These are phyloP conservation scores for Ictidomys tridecemlineatus DNA, from an alignment of 2,113 vertebrate genomes.

Conservation along the genomic window DNA sequence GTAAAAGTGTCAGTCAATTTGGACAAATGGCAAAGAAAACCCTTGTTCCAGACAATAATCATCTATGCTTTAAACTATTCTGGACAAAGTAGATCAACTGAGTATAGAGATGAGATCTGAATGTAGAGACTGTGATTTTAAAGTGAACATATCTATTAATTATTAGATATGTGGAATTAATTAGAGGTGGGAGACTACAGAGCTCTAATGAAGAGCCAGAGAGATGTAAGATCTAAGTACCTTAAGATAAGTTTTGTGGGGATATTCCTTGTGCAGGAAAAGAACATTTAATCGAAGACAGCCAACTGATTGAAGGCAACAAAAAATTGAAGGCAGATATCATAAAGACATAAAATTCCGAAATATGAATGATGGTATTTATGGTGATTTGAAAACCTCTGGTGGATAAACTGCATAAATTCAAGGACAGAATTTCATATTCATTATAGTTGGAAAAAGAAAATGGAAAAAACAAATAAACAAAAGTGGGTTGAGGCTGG, in stretches of 20 bases:
- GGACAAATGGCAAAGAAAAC: not conserved
- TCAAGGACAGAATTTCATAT: not conserved
- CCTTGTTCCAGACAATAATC: not conserved
- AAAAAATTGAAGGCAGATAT: not conserved
- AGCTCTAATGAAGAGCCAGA: not conserved
- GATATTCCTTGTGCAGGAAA: not conserved
- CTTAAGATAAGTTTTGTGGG: not conserved
- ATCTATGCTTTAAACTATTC: not conserved
- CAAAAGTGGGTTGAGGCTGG: not conserved
- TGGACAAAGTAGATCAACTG: not conserved
- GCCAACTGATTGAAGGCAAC: not conserved
- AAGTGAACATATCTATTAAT: not conserved
- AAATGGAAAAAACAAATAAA: not conserved
- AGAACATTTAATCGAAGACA: not conserved
- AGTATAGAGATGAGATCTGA: not conserved
- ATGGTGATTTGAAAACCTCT: not conserved
- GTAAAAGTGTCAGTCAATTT: not conserved
- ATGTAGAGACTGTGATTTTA: not conserved
- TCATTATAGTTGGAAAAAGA: not conserved
- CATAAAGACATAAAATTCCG: not conserved
- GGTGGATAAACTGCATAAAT: not conserved
- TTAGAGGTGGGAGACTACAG: not conserved
- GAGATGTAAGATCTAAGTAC: not conserved
- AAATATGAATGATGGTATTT: not conserved
- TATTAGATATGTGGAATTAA: not conserved